Base-by-base conservation (phyloP, 1,140 invertebrate genomes). In the Drosophila varians region DNA sequence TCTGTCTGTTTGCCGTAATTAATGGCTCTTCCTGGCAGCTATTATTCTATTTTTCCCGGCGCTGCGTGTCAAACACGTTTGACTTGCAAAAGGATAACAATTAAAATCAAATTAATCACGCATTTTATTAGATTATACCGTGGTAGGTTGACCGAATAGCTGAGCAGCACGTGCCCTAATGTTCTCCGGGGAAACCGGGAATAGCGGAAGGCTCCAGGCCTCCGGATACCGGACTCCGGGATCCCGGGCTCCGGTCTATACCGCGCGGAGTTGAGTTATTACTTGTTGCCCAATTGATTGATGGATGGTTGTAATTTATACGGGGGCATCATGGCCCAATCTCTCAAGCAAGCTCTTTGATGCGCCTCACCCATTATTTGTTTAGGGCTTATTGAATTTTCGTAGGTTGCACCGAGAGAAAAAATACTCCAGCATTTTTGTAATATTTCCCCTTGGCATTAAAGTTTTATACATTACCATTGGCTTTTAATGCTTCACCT, bases 61-160 rank as follows among this genome's bases (percentile, higher is more conserved):
- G 36, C 43, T 61, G 66, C 56, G 48, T 62, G 61, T 68, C 70
- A 79, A 84, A 84, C 80, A 84, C 80, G 80, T 80, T 80, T 74
- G 66, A 65, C 80, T 84, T 60, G 72, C 72, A 55, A 84, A 87
- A 70, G 80, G 77, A 86, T 87, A 87, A 87, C 80, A 86, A 86
- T 86, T 87, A 86, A 86, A 86, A 86, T 86, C 82, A 75, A 86
- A 86, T 86, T 86, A 86, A 86, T 87, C 80, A 86, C 77, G 80
- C 80, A 87, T 87, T 87, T 86, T 86, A 86, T 86, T 86, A 76
- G 82, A 86, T 86, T 86, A 86, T 86, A 74, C 80, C 61, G 47
- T 80, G 76, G 56, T 73, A 82, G 78, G 77, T 80, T 71, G 66
- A 74, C 70, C 45, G 72, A 71, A 74, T 73, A 60, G 38, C 61